These are phyloP conservation scores for Toxotes chatareus DNA, from an alignment of 2,113 vertebrate genomes.

Conservation along the genomic window DNA sequence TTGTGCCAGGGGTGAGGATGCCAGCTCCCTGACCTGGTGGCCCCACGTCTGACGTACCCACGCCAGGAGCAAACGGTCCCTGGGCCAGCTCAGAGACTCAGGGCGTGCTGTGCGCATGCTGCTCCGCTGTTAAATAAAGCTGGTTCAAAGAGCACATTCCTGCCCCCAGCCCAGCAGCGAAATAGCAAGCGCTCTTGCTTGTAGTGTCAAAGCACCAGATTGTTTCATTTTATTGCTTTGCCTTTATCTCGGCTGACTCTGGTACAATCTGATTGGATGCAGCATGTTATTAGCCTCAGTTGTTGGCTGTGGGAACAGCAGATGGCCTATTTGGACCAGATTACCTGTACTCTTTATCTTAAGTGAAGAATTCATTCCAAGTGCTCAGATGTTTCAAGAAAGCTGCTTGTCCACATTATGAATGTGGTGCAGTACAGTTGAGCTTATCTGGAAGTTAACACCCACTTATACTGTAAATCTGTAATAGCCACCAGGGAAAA, in stretches of 20 bases:
- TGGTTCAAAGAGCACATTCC: conserved; percentile 84
- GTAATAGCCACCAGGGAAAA: conserved; percentile 8
- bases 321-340: conserved; percentile 74
- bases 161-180: conserved; percentile 68
- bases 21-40: conserved; percentile 82
- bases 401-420: conserved; percentile 44
- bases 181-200: conserved; percentile 70
- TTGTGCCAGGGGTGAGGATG: conserved; percentile 85
- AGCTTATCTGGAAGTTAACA: conserved; percentile 61
- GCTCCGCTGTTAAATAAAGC: conserved; percentile 78
- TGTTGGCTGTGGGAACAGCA: conserved; percentile 71
- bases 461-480: conserved; percentile 73
- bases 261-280: conserved; percentile 73
- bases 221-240: conserved; percentile 80
- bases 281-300: conserved; percentile 64
- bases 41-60: conserved; percentile 76
- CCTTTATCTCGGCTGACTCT: conserved; percentile 72
- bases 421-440: conserved; percentile 17
- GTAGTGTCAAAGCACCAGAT: conserved; percentile 80
- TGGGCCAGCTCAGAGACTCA: conserved; percentile 67
- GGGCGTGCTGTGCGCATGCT: conserved; percentile 78
- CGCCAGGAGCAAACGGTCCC: conserved; percentile 71
- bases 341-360: conserved; percentile 77
- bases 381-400: conserved; percentile 58
- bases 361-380: conserved; percentile 71